Evolutionary conservation across 2,888 invertebrate genomes (phyloP), one percentile per base, ranked within the genome.

Genomic region (Pyralis farinalis): DNA sequence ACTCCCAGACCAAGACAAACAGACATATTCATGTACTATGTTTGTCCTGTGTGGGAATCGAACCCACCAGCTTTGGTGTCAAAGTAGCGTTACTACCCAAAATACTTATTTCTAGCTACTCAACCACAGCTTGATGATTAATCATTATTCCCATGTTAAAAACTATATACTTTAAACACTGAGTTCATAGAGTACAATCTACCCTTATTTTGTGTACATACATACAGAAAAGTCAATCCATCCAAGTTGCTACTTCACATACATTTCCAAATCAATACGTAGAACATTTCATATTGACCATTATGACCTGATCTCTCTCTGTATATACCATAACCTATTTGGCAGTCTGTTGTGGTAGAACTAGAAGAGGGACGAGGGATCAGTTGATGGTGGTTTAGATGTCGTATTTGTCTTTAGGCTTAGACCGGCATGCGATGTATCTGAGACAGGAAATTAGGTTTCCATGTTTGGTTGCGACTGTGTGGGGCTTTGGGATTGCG

Each of bases 401-500:
- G 51, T 51, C 68, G 79, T 77, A 80, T 85, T 86, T 85, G 85
- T 86, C 86, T 85, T 83, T 75, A 72, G 78, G 81, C 72, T 76
- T 69, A 79, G 72, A 77, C 63, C 69, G 59, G 63, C 67, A 68
- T 56, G 55, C 55, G 60, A 58, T 71, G 72, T 82, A 85, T 82
- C 85, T 85, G 77, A 85, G 86, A 85, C 85, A 84, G 87, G 87
- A 87, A 87, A 87, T 87, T 87, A 86, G 83, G 85, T 87, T 87
- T 86, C 78, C 76, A 75, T 78, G 79, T 84, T 79, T 79, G 79
- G 74, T 76, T 75, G 71, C 67, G 67, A 50, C 53, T 50, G 51
- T 53, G 48, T 51, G 61, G 55, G 63, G 64, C 69, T 68, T 55
- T 54, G 63, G 39, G 73, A 70, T 46, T 58, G 63, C 21, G 46